phyloP scores from a whole-genome alignment of 2,113 vertebrate species.

The Megalops atlanticus region DNA sequence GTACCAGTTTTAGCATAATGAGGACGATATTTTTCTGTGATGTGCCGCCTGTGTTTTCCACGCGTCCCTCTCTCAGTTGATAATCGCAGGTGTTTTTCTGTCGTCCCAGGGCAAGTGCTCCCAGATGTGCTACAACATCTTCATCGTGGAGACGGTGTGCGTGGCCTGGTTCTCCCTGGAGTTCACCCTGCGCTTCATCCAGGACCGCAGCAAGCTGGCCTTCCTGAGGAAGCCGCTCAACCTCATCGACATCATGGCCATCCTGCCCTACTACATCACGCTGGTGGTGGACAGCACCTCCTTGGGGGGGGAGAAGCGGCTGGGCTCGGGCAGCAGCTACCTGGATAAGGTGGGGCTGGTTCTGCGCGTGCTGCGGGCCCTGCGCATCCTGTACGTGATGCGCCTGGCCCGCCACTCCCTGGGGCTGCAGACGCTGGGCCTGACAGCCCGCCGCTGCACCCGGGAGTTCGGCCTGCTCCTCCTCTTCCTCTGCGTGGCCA shows the following conservation, averaged over 20 bases:
- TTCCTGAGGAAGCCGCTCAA: slow-evolving; percentile 89
- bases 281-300: slow-evolving; percentile 88
- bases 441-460: slow-evolving; percentile 89
- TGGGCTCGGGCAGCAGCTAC: slow-evolving; percentile 85
- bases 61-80: neutral
- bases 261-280: slow-evolving; percentile 96
- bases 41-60: no score
- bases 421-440: slow-evolving; percentile 92
- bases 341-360: slow-evolving; percentile 96
- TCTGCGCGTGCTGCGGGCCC: slow-evolving; percentile 88
- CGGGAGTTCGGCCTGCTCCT: slow-evolving; percentile 92
- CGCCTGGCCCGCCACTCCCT: slow-evolving; percentile 91
- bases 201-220: slow-evolving; percentile 88
- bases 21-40: no score
- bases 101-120: slow-evolving; percentile 89
- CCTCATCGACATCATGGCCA: slow-evolving; percentile 92
- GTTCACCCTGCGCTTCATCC: slow-evolving; percentile 92
- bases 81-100: neutral
- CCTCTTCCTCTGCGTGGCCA: slow-evolving; percentile 96
- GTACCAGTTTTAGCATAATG: no score
- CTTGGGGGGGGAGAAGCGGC: slow-evolving; percentile 74
- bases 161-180: slow-evolving; percentile 98
- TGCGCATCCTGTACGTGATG: slow-evolving; percentile 97
- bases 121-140: slow-evolving; percentile 97
- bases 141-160: slow-evolving; percentile 96